phyloP scores from a whole-genome alignment of 2,888 invertebrate genomes.

The Macrophya alboannulata region DNA sequence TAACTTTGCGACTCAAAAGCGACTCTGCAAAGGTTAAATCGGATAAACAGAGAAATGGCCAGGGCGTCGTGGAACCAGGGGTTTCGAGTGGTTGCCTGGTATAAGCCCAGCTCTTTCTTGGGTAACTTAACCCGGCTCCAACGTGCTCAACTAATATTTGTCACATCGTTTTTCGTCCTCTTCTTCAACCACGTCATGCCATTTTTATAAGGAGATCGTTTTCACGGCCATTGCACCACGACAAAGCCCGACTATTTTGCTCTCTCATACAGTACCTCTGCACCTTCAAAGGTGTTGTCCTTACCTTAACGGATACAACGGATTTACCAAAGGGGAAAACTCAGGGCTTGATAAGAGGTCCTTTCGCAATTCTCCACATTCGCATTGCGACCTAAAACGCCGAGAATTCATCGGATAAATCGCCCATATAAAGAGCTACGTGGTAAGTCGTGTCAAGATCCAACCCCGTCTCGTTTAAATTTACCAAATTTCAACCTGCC shows the following conservation, averaged over 20 bases:
- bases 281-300: neutral
- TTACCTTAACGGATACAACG: conserved; percentile 13
- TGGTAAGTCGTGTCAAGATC: neutral
- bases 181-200: neutral
- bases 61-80: conserved; percentile 16
- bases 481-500: neutral
- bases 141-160: conserved; percentile 46
- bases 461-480: neutral
- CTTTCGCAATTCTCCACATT: neutral
- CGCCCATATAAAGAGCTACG: neutral
- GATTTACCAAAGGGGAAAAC: neutral
- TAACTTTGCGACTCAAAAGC: neutral
- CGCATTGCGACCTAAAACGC: neutral
- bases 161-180: conserved; percentile 27
- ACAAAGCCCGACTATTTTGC: conserved; percentile 30
- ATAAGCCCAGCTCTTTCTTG: neutral
- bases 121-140: conserved; percentile 30
- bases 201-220: conserved; percentile 41
- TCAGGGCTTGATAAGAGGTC: neutral
- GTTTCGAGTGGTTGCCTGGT: neutral
- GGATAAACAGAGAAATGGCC: conserved; percentile 39
- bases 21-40: conserved; percentile 11
- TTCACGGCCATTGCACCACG: conserved; percentile 34
- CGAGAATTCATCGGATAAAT: conserved; percentile 10
- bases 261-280: neutral